A percentile compares a stretch with the other conserved stretches of the same genome.
phyloP scores from a whole-genome alignment of 2,797 vertebrate species.

The Ciconia nigra region DNA sequence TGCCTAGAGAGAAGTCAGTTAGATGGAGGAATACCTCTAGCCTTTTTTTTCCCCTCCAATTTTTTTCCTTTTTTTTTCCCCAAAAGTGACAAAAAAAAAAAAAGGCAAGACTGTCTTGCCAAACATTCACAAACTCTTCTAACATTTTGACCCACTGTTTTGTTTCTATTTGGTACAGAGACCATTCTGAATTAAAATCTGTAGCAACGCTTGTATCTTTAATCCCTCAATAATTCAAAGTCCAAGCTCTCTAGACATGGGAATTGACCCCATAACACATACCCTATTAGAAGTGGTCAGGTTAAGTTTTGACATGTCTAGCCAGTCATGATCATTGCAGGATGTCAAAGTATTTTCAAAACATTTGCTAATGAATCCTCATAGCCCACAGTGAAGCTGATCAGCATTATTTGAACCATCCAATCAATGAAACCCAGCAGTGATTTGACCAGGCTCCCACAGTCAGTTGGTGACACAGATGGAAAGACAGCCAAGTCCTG shows the following conservation, averaged over 20 bases:
- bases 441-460: background rate
- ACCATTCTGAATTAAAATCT: background rate
- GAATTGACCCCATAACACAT: background rate
- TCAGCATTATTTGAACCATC: background rate
- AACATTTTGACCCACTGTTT: background rate
- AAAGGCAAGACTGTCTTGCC: background rate
- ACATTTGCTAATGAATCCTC: background rate
- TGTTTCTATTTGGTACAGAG: background rate
- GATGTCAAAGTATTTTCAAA: background rate
- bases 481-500: background rate
- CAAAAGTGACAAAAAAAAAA: accelerated
- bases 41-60: background rate
- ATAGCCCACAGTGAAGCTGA: background rate
- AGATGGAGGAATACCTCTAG: background rate
- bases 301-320: background rate
- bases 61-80: background rate
- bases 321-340: background rate
- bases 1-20: background rate
- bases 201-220: background rate
- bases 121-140: background rate
- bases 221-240: background rate
- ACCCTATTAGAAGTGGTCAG: background rate
- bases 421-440: background rate
- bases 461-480: background rate
- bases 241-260: background rate